Evolutionary conservation across 2,888 invertebrate genomes (phyloP), one percentile per base, ranked within the genome.

Genomic region (Cybosia mesomella): DNA sequence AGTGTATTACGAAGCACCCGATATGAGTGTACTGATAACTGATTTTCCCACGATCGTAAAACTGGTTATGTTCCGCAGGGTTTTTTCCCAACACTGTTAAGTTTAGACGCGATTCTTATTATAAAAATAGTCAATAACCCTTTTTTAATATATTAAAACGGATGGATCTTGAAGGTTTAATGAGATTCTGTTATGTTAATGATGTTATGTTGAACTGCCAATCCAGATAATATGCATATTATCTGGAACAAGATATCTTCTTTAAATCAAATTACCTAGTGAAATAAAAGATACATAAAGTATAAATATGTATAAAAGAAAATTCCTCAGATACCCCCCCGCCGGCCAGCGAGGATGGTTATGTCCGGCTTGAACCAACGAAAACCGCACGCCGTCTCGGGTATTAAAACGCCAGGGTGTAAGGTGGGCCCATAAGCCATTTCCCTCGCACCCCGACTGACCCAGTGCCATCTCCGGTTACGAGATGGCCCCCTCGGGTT

Each of bases 31-130:
- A 71, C 70, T 68, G 81, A 81, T 85, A 83, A 80, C 83, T 77
- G 79, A 85, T 83, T 78, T 91, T 91, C 91, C 88, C 91, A 91
- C 91, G 91, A 74, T 87, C 83, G 73, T 85, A 80, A 83, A 85
- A 78, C 80, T 68, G 77, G 72, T 74, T 79, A 63, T 62, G 79
- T 67, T 76, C 76, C 67, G 68, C 77, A 73, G 76, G 79, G 79
- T 79, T 81, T 82, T 84, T 83, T 81, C 70, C 81, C 81, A 67
- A 83, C 70, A 81, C 85, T 83, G 83, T 83, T 86, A 83, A 84
- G 84, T 85, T 85, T 68, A 73, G 74, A 69, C 79, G 82, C 82
- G 81, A 79, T 77, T 74, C 73, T 72, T 76, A 67, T 61, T 70
- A 81, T 75, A 76, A 81, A 74, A 77, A 62, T 71, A 73, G 67